A percentile compares a stretch with the other conserved stretches of the same genome.
Conservation (phyloP, 1,140 invertebrate species). For the Anoplolepis gracilipes region DNA sequence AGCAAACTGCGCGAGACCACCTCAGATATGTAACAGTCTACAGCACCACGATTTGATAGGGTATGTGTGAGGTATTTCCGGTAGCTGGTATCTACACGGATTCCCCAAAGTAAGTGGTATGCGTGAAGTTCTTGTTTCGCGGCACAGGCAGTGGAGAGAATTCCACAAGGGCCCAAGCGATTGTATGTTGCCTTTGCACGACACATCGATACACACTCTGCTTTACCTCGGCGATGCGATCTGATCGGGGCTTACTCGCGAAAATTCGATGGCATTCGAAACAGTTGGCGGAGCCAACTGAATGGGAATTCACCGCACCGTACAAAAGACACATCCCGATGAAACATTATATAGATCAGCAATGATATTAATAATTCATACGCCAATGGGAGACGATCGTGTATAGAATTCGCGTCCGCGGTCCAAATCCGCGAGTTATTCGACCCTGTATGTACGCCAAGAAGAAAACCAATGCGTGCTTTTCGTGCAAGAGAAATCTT, state of each 20-base stretch:
- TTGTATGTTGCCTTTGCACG: slow-evolving; percentile 70
- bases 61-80: slow-evolving; percentile 75
- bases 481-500: not conserved
- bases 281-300: slow-evolving; percentile 62
- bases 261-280: slow-evolving; percentile 71
- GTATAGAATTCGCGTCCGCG: slow-evolving; percentile 37
- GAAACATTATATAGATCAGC: slow-evolving; percentile 56
- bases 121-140: slow-evolving; percentile 75
- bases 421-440: not conserved
- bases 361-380: slow-evolving; percentile 72
- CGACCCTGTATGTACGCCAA: not conserved
- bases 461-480: not conserved
- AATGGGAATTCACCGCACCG: slow-evolving; percentile 17
- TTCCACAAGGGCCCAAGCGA: slow-evolving; percentile 65
- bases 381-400: slow-evolving; percentile 19
- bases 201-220: slow-evolving; percentile 58
- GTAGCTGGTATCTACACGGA: slow-evolving; percentile 64
- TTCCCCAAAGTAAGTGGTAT: slow-evolving; percentile 75
- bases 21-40: slow-evolving; percentile 71
- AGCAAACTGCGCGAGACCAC: slow-evolving; percentile 59
- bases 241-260: slow-evolving; percentile 36
- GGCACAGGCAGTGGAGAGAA: slow-evolving; percentile 62
- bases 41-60: slow-evolving; percentile 49
- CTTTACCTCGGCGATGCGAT: slow-evolving; percentile 29
- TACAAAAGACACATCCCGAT: slow-evolving; percentile 6